phyloP scores from a whole-genome alignment of 2,113 vertebrate genomes.

The Parotia lawesii region DNA sequence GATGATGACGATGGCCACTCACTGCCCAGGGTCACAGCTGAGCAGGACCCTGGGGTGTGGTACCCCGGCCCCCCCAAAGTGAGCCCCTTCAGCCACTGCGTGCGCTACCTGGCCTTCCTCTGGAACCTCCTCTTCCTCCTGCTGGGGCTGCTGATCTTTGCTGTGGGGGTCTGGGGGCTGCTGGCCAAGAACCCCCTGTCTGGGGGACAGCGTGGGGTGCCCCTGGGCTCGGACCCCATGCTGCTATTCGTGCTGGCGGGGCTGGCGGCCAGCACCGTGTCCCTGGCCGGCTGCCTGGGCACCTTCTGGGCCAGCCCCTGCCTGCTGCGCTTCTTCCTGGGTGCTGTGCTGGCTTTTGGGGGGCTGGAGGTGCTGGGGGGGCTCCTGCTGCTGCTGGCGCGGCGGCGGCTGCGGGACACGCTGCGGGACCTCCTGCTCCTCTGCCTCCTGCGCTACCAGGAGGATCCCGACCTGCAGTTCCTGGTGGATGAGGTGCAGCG shows the following conservation, averaged over 20 bases:
- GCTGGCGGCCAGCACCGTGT: slow-evolving; percentile 68
- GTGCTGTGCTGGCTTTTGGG: slow-evolving; percentile 59
- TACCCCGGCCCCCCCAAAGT: neutral
- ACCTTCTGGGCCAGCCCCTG: slow-evolving; percentile 78
- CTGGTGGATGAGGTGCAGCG: slow-evolving; percentile 86
- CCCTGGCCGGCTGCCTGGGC: slow-evolving; percentile 82
- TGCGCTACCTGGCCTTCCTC: slow-evolving; percentile 77
- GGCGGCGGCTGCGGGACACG: slow-evolving; percentile 61
- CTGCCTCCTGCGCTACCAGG: slow-evolving; percentile 84
- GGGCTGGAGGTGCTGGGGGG: slow-evolving; percentile 72
- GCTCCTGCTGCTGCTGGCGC: slow-evolving; percentile 71
- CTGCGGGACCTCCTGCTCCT: slow-evolving; percentile 70
- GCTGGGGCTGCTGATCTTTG: slow-evolving; percentile 75
- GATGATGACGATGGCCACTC: fast-evolving
- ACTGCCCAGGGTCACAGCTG: fast-evolving
- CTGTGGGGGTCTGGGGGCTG: slow-evolving; percentile 86
- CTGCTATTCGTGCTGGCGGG: slow-evolving; percentile 74
- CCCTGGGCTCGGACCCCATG: slow-evolving; percentile 83
- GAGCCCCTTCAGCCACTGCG: slow-evolving; percentile 48
- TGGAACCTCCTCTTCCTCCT: slow-evolving; percentile 83
- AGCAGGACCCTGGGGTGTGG: neutral
- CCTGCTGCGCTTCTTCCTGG: slow-evolving; percentile 79
- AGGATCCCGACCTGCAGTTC: slow-evolving; percentile 86
- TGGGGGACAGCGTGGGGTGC: slow-evolving; percentile 51
- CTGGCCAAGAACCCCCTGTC: slow-evolving; percentile 76